phyloP scores from a whole-genome alignment of 2,113 vertebrate species.

The Dinomys branickii region DNA sequence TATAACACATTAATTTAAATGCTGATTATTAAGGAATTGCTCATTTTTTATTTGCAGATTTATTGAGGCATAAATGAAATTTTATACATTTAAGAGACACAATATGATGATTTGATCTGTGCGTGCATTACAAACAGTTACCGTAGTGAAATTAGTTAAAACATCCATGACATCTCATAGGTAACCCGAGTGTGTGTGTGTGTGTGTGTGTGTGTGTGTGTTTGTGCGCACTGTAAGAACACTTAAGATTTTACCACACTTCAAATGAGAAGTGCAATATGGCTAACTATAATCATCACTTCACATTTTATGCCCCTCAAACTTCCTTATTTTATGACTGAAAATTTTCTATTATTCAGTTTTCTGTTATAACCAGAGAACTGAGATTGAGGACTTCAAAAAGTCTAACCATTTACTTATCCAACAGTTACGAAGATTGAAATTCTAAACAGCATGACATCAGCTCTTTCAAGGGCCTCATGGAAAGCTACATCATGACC shows the following conservation, averaged over 20 bases:
- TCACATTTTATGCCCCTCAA: neutral
- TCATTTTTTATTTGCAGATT: neutral
- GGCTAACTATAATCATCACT: neutral
- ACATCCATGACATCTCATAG: neutral
- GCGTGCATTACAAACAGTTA: neutral
- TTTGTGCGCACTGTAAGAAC: neutral
- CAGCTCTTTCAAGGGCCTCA: too few relatives aligned
- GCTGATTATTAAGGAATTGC: rapidly evolving
- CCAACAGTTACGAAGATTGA: neutral
- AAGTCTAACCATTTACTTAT: neutral
- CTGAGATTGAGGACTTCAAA: neutral
- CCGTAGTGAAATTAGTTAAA: neutral
- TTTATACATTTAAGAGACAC: neutral
- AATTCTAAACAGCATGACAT: neutral
- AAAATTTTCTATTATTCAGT: too few relatives aligned
- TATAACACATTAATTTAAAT: neutral
- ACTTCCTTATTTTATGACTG: neutral
- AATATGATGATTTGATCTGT: neutral
- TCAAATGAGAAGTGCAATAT: neutral
- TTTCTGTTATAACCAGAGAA: neutral
- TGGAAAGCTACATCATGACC: too few relatives aligned
- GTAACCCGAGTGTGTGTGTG: neutral
- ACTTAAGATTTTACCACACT: too few relatives aligned
- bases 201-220: neutral
- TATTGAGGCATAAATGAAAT: neutral